Percentiles rank a stretch among this genome's conserved stretches.
Evolutionary conservation across 2,888 invertebrate species (phyloP).

Genomic region (Trissolcus japonicus): DNA sequence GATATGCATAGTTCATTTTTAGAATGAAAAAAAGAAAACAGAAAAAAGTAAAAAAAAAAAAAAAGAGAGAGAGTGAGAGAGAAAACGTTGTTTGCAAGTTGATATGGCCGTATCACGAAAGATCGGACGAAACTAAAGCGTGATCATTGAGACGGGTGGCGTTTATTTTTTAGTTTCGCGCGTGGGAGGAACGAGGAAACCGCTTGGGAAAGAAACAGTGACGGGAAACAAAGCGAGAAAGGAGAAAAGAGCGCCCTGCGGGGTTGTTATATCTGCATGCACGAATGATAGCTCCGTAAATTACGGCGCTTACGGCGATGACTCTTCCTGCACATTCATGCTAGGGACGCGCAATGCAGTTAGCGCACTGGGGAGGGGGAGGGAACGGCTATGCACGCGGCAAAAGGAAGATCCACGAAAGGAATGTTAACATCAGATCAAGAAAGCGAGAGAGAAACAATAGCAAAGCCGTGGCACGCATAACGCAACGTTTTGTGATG

Average conservation of each 20-base stretch:
- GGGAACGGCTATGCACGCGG: conserved; percentile 5
- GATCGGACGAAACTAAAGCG: conserved; percentile 15
- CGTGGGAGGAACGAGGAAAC: conserved; percentile 44
- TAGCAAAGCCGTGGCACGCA: conserved; percentile 38
- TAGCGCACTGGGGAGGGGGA: conserved; percentile 16
- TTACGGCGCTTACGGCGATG: conserved; percentile 72
- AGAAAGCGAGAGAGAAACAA: conserved; percentile 58
- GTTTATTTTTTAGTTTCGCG: conserved; percentile 6
- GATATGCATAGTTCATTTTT: not conserved
- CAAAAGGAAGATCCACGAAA: conserved; percentile 55
- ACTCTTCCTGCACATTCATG: conserved; percentile 60
- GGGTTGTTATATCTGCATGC: conserved; percentile 69
- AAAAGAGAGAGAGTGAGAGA: no score
- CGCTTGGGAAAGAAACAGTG: conserved; percentile 17
- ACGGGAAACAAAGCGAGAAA: conserved; percentile 46
- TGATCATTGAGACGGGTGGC: not conserved
- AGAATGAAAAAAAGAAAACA: no score
- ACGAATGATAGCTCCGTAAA: conserved; percentile 73
- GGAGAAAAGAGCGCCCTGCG: conserved; percentile 56
- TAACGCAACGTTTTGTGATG: conserved; percentile 56
- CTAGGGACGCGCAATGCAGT: conserved; percentile 45
- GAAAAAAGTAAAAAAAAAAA: no score
- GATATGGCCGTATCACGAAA: conserved; percentile 1
- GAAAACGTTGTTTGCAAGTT: not conserved
- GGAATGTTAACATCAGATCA: conserved; percentile 55